Evolutionary conservation across 2,113 vertebrate species (phyloP), one percentile per base, ranked within the genome.

Genomic region (Loxodonta africana): DNA sequence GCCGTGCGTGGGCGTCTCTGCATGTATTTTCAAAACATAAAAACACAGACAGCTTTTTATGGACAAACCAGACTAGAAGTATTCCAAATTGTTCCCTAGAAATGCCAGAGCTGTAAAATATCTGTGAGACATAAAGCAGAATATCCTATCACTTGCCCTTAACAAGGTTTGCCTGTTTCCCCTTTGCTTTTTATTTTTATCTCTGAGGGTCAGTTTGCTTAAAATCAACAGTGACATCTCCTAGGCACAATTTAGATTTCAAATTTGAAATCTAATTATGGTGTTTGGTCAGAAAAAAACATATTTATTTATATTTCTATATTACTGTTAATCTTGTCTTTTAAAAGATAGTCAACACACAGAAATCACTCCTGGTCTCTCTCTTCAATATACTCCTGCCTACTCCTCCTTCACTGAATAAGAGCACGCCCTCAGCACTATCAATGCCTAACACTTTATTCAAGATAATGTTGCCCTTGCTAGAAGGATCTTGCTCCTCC

Each of bases 141-240:
- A 87, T 30, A 73, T 21, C 63, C 93, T n/a, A n/a, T 53, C 63
- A 12, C 76, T 97, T 87, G 93, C 93, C 86, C 51, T 87, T 83
- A 85, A 37, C 37, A 30, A 0, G 0, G 33, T 30, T 60, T 26
- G 81, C 71, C 78, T 82, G 76, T 60, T 86, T 94, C 57, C 26
- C 60, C 88, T 81, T 60, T 33, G 21, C 51, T 78, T 53, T 93
- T 91, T 44, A 85, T 94, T 88, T 90, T 90, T 83, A 83, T 69
- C 87, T 89, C 78, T 8, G 28, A 83, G 86, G 83, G 78, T 91
- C 94, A 94, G 83, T 14, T 69, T 69, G 86, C 53, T 96, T 46
- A 88, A 88, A 96, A 91, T 90, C 85, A 96, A 96, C 37, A 65
- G 33, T 1, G 0, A 63, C 44, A 65, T 57, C 89, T 91, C 77